A percentile compares a stretch with the other conserved stretches of the same genome.
Evolutionary conservation across 2,888 invertebrate genomes (phyloP).

Genomic region (Crocallis elinguaria): DNA sequence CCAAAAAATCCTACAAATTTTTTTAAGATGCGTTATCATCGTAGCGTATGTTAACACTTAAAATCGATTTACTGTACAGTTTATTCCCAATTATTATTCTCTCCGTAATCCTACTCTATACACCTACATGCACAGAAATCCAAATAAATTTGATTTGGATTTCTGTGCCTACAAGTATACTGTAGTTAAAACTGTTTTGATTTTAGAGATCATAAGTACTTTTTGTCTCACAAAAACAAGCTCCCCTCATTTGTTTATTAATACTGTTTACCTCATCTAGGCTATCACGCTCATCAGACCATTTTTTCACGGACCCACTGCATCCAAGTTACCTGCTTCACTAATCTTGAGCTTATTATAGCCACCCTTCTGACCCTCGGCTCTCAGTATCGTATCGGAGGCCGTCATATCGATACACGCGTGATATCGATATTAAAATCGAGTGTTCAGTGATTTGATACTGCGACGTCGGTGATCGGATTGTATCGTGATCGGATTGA

Average conservation of each 20-base stretch:
- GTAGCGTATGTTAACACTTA: no score
- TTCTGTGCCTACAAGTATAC: no score
- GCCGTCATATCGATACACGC: conserved; percentile 53
- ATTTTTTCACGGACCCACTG: conserved; percentile 65
- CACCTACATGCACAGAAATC: no score
- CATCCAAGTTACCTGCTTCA: conserved; percentile 59
- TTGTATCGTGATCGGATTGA: neutral
- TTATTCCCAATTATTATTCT: no score
- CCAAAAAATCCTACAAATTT: no score
- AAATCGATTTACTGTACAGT: no score
- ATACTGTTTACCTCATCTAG: conserved; percentile 46
- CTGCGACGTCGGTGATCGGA: neutral
- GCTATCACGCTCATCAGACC: conserved; percentile 62
- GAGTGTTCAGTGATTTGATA: neutral
- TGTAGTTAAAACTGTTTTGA: no score
- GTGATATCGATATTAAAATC: conserved; percentile 26
- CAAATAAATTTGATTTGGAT: no score
- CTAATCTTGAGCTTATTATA: conserved; percentile 63
- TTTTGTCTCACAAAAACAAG: neutral
- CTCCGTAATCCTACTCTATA: no score
- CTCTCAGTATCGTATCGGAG: conserved; percentile 54
- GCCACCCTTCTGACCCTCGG: conserved; percentile 49
- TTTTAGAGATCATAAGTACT: no score
- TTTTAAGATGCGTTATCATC: no score
- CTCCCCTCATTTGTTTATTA: conserved; percentile 14